Conservation (phyloP, 2,888 invertebrate genomes). For the Nymphalis c-album region DNA sequence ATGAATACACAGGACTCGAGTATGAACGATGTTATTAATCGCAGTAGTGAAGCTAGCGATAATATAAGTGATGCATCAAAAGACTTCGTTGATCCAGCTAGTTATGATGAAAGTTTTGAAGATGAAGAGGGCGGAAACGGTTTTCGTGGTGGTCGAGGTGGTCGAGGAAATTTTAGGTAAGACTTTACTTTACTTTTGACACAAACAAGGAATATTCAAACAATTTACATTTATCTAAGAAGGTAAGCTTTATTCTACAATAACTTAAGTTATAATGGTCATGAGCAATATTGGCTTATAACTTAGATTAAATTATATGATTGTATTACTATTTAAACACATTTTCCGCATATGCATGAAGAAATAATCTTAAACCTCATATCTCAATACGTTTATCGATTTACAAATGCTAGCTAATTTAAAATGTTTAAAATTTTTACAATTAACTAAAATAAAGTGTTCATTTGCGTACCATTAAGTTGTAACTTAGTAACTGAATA, state of each 20-base stretch:
- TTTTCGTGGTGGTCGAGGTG: constrained; percentile 66
- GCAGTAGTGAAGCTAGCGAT: constrained; percentile 48
- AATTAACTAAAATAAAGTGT: no score
- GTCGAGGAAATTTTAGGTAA: constrained; percentile 73
- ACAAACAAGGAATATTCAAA: background rate
- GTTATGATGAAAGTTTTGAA: constrained; percentile 67
- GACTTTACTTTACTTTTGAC: background rate
- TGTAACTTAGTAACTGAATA: no score
- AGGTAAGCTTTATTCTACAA: background rate
- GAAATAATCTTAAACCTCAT: no score
- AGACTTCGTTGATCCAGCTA: constrained; percentile 62
- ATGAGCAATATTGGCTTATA: background rate
- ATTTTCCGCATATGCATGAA: no score
- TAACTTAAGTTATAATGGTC: background rate
- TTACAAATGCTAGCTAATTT: no score
- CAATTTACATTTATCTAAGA: background rate
- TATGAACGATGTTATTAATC: constrained; percentile 53
- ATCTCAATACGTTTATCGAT: no score
- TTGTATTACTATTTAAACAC: no score
- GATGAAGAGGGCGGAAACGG: constrained; percentile 66
- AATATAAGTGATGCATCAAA: constrained; percentile 57
- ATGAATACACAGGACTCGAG: constrained; percentile 65
- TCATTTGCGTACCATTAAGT: no score
- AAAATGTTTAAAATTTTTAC: no score
- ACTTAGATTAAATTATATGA: background rate